A percentile compares a stretch with the other conserved stretches of the same genome.
These are phyloP conservation scores for Scolopax rusticola DNA, from an alignment of 2,797 vertebrate species.

Conservation along the genomic window DNA sequence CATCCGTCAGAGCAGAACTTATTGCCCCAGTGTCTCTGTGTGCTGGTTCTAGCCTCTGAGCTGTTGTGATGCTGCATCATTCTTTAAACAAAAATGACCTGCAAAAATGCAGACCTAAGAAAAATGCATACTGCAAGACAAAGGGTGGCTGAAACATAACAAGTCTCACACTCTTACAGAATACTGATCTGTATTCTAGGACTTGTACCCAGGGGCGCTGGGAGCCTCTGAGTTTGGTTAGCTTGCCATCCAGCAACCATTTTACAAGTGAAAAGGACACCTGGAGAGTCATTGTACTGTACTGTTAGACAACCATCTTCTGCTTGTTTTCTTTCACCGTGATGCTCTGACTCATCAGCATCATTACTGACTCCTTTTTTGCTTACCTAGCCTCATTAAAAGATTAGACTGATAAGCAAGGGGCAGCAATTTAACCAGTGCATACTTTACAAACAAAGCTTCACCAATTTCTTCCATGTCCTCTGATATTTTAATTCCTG, in stretches of 20 bases:
- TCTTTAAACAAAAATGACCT: background rate
- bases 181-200: background rate
- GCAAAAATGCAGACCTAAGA: background rate
- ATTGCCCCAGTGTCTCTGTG: background rate
- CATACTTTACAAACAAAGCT: conserved; percentile 29
- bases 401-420: conserved; percentile 43
- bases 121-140: background rate
- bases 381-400: conserved; percentile 64
- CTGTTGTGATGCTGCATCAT: background rate
- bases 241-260: background rate
- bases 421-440: conserved; percentile 28
- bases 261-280: background rate
- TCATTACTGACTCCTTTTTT: conserved; percentile 54
- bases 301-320: background rate
- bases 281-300: background rate
- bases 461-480: conserved; percentile 8
- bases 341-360: conserved; percentile 37
- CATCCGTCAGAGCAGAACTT: background rate
- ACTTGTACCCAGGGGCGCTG: background rate
- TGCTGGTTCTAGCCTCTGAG: background rate
- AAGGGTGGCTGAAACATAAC: background rate
- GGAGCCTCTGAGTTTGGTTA: background rate
- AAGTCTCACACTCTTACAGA: background rate
- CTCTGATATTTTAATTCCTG: background rate
- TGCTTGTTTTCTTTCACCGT: background rate